Evolutionary conservation across 2,113 vertebrate species (phyloP).

Genomic region (Nerophis ophidion): DNA sequence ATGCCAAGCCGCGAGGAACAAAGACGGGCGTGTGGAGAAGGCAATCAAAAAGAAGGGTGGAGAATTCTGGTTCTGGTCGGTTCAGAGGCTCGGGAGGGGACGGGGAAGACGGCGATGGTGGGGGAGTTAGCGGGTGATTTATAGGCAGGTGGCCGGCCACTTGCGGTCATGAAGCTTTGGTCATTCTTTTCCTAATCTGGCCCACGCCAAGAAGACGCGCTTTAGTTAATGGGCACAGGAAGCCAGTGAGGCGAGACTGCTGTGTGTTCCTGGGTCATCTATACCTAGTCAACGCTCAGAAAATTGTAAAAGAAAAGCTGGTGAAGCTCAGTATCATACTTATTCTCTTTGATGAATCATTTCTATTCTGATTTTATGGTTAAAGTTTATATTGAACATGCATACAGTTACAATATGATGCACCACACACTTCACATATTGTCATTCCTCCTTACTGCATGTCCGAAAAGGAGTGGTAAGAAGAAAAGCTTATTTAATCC

Average conservation of each 20-base stretch:
- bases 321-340: no score
- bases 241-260: constrained; percentile 34
- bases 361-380: no score
- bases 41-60: not conserved
- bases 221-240: constrained; percentile 51
- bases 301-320: no score
- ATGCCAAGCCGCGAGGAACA: constrained; percentile 4
- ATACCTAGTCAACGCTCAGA: no score
- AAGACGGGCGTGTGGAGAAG: not conserved
- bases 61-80: constrained; percentile 30
- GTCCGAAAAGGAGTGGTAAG: no score
- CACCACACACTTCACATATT: no score
- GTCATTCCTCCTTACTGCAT: no score
- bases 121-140: constrained; percentile 59
- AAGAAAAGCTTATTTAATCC: no score
- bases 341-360: no score
- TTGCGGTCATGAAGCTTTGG: constrained; percentile 49
- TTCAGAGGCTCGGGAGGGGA: constrained; percentile 19
- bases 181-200: constrained; percentile 54
- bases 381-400: no score
- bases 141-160: constrained; percentile 45
- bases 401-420: no score
- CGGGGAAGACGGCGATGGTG: constrained; percentile 9
- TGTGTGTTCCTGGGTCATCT: constrained; percentile 3
- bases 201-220: constrained; percentile 42